Evolutionary conservation across 2,797 vertebrate species (phyloP), one percentile per base, ranked within the genome.

Genomic region (Pangasius sanitwongsei): DNA sequence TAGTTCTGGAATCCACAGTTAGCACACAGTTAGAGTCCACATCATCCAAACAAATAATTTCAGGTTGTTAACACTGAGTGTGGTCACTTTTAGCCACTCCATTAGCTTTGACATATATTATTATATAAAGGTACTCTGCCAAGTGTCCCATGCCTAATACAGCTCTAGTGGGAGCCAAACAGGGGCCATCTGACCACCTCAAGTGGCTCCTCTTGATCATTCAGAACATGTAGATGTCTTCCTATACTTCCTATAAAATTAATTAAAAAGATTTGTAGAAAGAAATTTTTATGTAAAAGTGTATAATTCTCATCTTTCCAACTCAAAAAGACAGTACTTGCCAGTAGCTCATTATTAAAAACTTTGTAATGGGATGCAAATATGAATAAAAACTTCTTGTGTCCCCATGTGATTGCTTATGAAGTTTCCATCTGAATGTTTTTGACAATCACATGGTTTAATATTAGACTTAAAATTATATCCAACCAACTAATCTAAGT

Each of bases 181-280:
- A 48, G 81, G 59, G 81, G 13, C 59, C 31, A 18, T 9, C 23
- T 37, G 83, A 53, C 83, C 83, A 70, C n/a, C 65, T 55, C n/a
- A 53, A 55, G 44, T 37, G 48, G 83, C 23, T 50, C 20, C n/a
- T 70, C 12, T 25, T 1, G 7, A 25, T 53, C 12, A 25, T 85
- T 53, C 31, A 53, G 63, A 55, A 41, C 61, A 67, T 55, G n/a
- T 72, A 86, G 77, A 72, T 25, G 84, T 89, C 88, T 89, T 89
- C 88, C 88, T 81, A 63, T 59, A 41, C 88, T 89, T 89, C 88
- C 88, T 81, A 53, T 48, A 41, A 69, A 85, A 34, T 61, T 18
- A 80, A 11, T 57, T 57, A 34, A 37, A 61, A 72, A 44, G 8
- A 70, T 55, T 88, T 74, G 25, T 75, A 85, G 23, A 23, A 50